Evolutionary conservation across 2,888 invertebrate genomes (phyloP).

Genomic region (Maniola hyperantus): DNA sequence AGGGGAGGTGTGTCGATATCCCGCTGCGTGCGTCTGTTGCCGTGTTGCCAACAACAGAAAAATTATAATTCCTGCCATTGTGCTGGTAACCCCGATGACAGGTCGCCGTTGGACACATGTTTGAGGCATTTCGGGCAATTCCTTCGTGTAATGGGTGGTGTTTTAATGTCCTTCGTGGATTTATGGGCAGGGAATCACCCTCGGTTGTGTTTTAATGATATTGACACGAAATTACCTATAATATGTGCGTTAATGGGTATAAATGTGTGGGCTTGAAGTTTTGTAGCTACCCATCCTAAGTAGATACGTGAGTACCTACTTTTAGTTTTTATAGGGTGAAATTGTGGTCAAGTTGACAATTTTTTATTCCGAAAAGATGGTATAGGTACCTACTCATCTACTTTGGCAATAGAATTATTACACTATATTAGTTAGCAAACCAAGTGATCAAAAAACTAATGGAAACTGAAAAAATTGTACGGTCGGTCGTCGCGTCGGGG

Average conservation of each 20-base stretch:
- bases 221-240: slow-evolving; percentile 59
- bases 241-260: slow-evolving; percentile 35
- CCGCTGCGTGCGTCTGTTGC: slow-evolving; percentile 79
- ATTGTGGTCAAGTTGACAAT: too few species aligned
- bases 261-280: not conserved
- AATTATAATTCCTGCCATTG: slow-evolving; percentile 74
- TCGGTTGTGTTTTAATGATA: slow-evolving; percentile 56
- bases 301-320: not conserved
- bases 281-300: not conserved
- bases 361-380: too few species aligned
- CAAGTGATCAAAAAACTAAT: too few species aligned
- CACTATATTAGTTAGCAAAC: not conserved
- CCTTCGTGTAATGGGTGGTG: slow-evolving; percentile 75
- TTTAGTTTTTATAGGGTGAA: too few species aligned
- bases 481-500: too few species aligned
- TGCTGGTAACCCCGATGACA: slow-evolving; percentile 79
- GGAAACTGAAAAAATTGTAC: too few species aligned
- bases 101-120: slow-evolving; percentile 80
- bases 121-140: slow-evolving; percentile 79
- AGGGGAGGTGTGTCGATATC: slow-evolving; percentile 72
- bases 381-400: too few species aligned
- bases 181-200: slow-evolving; percentile 68
- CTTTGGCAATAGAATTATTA: too few species aligned
- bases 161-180: slow-evolving; percentile 75
- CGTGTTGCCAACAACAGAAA: slow-evolving; percentile 76